Evolutionary conservation across 2,797 vertebrate species (phyloP).

Genomic region (Diplodus sargus): DNA sequence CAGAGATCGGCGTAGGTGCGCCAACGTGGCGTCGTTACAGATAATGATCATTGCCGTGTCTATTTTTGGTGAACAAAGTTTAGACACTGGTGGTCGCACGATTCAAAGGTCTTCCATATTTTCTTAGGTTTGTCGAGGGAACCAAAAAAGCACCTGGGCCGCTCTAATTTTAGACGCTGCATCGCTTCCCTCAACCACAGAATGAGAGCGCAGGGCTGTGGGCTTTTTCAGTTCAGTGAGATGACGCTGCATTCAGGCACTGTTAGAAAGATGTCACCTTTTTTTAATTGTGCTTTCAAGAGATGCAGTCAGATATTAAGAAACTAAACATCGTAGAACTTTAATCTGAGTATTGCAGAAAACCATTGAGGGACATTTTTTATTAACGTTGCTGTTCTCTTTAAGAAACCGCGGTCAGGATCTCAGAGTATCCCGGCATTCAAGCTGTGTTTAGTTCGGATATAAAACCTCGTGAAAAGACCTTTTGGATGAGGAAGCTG

Average conservation of each 20-base stretch:
- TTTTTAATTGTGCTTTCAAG: no score
- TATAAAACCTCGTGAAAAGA: neutral
- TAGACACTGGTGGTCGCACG: neutral
- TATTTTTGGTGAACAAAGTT: neutral
- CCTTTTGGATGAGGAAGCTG: neutral
- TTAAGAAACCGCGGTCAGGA: neutral
- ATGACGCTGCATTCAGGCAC: neutral
- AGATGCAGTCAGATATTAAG: neutral
- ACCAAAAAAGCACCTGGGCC: neutral
- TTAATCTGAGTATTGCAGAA: neutral
- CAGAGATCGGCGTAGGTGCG: neutral
- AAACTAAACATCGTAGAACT: no score
- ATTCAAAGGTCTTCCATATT: neutral
- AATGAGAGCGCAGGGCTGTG: neutral
- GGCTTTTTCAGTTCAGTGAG: neutral
- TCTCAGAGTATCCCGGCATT: neutral
- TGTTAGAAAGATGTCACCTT: neutral
- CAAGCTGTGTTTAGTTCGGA: neutral
- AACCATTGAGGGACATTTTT: neutral
- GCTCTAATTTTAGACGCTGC: slow-evolving; percentile 1
- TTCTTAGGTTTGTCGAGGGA: neutral
- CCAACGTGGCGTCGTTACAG: neutral
- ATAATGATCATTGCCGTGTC: neutral
- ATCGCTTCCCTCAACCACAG: neutral
- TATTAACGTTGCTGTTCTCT: neutral